Evolutionary conservation across 2,888 invertebrate species (phyloP).

Genomic region (Scelioninae gen. 1): DNA sequence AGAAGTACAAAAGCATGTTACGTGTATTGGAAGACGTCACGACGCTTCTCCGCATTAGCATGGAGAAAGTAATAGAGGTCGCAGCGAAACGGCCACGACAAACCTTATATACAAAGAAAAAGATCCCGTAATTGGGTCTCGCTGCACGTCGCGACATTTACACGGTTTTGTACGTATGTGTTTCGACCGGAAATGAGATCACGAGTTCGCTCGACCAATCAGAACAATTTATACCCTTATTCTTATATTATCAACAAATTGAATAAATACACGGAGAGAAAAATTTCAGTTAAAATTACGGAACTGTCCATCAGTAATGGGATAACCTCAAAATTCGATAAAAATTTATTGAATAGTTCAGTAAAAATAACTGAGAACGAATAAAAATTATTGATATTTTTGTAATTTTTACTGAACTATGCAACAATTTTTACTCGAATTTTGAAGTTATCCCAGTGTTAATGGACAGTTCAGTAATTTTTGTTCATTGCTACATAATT

Average conservation of each 20-base stretch:
- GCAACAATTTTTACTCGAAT: too few species aligned
- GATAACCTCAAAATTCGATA: too few species aligned
- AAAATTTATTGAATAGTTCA: too few species aligned
- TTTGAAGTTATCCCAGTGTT: too few species aligned
- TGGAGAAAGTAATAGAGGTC: slow-evolving; percentile 69
- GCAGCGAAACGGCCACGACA: slow-evolving; percentile 46
- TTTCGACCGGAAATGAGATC: slow-evolving; percentile 67
- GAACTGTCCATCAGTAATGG: too few species aligned
- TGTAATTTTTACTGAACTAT: too few species aligned
- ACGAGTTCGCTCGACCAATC: slow-evolving; percentile 63
- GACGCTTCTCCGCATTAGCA: slow-evolving; percentile 63
- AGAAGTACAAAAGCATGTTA: slow-evolving; percentile 66
- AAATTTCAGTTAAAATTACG: too few species aligned
- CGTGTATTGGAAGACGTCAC: slow-evolving; percentile 63
- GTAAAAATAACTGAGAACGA: too few species aligned
- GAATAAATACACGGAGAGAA: too few species aligned
- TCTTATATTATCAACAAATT: slow-evolving; percentile 55
- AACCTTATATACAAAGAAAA: slow-evolving; percentile 57
- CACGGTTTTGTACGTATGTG: slow-evolving; percentile 52
- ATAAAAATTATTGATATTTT: too few species aligned
- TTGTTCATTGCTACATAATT: too few species aligned
- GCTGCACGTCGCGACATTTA: slow-evolving; percentile 59
- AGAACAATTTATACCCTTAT: slow-evolving; percentile 58
- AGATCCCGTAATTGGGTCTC: slow-evolving; percentile 68
- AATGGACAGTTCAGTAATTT: too few species aligned